phyloP scores from a whole-genome alignment of 2,888 invertebrate species.

The Odontocolon sp. region DNA sequence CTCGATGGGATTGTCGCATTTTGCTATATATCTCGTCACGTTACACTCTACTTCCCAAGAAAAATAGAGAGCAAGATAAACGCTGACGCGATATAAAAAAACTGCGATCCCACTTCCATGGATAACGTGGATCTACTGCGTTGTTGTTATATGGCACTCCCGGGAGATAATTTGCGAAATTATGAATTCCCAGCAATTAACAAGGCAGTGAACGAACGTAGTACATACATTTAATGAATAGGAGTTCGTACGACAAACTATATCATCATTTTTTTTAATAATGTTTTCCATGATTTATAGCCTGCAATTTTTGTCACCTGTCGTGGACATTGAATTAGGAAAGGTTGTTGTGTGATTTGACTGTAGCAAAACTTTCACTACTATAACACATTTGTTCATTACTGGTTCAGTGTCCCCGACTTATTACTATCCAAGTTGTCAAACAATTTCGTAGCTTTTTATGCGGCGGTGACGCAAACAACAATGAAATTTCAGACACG shows the following conservation, averaged over 20 bases:
- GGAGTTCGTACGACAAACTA: too few species aligned
- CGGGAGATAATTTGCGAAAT: not conserved
- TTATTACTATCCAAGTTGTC: too few species aligned
- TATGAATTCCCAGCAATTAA: not conserved
- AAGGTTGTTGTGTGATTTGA: too few species aligned
- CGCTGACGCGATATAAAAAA: conserved; percentile 4
- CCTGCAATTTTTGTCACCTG: too few species aligned
- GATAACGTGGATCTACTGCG: not conserved
- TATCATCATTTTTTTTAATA: too few species aligned
- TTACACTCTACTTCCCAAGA: not conserved
- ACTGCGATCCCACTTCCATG: not conserved
- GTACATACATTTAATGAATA: not conserved
- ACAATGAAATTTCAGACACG: conserved; percentile 11
- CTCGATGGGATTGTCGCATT: not conserved
- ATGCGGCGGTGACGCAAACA: not conserved
- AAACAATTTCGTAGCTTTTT: too few species aligned
- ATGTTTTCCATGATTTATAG: too few species aligned
- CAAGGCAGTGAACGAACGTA: not conserved
- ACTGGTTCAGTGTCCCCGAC: too few species aligned
- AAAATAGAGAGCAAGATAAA: conserved; percentile 27
- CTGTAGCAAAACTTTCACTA: too few species aligned
- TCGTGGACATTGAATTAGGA: too few species aligned
- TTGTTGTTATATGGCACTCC: not conserved
- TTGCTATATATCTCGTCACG: not conserved
- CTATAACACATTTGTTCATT: too few species aligned